Percentiles rank a stretch among this genome's conserved stretches.
Evolutionary conservation across 2,888 invertebrate species (phyloP).

Genomic region (Hyposoter didymator): DNA sequence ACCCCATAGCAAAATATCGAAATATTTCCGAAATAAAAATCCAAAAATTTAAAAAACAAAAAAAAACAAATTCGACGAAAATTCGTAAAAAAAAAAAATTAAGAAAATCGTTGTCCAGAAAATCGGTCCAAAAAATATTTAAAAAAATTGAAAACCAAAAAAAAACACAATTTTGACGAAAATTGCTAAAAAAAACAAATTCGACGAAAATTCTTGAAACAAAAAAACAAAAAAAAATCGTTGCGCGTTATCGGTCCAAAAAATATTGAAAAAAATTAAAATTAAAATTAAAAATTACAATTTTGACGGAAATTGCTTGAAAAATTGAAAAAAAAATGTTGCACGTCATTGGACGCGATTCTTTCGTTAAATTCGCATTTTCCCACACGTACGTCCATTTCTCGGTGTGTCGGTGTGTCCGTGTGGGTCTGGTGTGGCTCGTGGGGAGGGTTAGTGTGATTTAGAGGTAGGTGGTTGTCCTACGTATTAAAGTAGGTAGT

Average conservation of each 20-base stretch:
- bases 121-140: not conserved
- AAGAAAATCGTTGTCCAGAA: too few species aligned
- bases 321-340: not conserved
- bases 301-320: not conserved
- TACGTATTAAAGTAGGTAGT: conserved; percentile 52
- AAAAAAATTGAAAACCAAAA: not conserved
- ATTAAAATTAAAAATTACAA: not conserved
- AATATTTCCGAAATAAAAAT: not conserved
- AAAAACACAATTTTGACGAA: not conserved
- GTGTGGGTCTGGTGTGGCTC: conserved; percentile 26
- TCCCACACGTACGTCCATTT: not conserved
- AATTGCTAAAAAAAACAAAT: too few species aligned
- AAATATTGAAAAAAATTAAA: not conserved
- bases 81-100: too few species aligned
- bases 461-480: conserved; percentile 65
- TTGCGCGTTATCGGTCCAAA: not conserved
- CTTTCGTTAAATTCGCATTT: not conserved
- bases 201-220: too few species aligned
- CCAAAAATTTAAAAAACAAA: not conserved
- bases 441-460: conserved; percentile 61
- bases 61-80: too few species aligned
- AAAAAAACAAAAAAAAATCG: not conserved
- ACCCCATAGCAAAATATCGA: not conserved
- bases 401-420: not conserved
- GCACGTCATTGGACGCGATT: not conserved